Evolutionary conservation across 1,140 invertebrate genomes (phyloP), one percentile per base, ranked within the genome.

Genomic region (Cherax quadricarinatus): DNA sequence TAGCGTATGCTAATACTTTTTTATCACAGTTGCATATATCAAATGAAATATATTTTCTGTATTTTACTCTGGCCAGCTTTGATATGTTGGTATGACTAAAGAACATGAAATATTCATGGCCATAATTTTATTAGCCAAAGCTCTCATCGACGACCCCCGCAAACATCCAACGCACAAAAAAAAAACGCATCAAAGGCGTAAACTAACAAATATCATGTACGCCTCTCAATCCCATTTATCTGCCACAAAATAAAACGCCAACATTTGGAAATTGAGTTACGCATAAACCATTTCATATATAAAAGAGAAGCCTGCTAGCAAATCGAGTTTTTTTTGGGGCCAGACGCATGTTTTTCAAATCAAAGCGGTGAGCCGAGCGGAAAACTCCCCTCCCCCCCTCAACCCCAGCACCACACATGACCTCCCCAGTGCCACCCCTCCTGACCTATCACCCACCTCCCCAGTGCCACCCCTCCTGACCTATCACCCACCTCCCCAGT

Each of bases 331-430:
- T 91, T 91, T 90, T 90, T 91, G 49, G 70, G 75, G 84, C 12
- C 83, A 91, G 84, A 86, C 90, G 90, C 90, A 91, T 91, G 90
- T 91, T 91, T 91, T 91, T 86, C 90, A 91, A 91, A 91, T 91
- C 90, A 91, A 91, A 91, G 90, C 90, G 84, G 84, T 30, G 49
- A 91, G 75, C 79, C 60, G 79, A 80, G 90, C 90, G 90, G 90
- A 91, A 91, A 91, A 57, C n/a, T 62, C 51, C n/a, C 73, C 83
- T 70, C 82, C 88, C 30, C 70, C 62, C 4, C 51, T 9, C 70
- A 21, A 21, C 70, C 30, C 86, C n/a, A 12, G 6, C 30, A 41
- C 30, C 30, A 41, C 30, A 41, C 30, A 41, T 41, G 30, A 41
- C 30, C 30, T 41, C 30, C 30, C 30, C 30, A 41, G 30, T 41